These are phyloP conservation scores for Phoenicopterus ruber DNA, from an alignment of 2,113 vertebrate species.

Conservation along the genomic window DNA sequence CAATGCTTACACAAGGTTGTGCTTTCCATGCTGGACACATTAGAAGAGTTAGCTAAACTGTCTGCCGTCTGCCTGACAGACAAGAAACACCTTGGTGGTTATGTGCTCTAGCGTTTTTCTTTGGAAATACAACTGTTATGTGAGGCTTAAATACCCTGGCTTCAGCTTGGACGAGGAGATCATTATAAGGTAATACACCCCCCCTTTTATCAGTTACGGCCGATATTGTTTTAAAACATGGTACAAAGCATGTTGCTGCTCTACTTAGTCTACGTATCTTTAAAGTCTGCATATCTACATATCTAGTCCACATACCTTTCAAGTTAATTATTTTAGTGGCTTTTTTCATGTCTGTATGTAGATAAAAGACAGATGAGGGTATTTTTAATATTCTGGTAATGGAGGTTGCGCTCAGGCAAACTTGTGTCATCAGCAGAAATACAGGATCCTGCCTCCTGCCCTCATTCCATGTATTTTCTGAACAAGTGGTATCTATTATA, in stretches of 20 bases:
- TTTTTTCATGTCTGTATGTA: neutral
- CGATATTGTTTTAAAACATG: fast-evolving
- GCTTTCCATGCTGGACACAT: neutral
- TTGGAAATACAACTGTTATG: neutral
- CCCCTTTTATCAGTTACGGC: neutral
- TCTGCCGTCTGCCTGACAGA: neutral
- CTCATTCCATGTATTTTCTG: neutral
- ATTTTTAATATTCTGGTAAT: neutral
- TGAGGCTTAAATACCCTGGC: neutral
- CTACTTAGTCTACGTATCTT: neutral
- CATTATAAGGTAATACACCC: neutral
- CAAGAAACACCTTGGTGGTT: neutral
- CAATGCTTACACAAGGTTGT: neutral
- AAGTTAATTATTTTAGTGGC: neutral
- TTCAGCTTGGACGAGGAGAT: neutral
- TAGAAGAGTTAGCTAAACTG: neutral
- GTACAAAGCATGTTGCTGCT: neutral
- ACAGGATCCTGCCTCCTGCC: neutral
- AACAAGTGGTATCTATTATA: neutral
- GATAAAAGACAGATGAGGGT: neutral
- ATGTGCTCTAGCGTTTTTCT: neutral
- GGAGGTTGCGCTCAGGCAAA: neutral
- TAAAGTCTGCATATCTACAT: neutral
- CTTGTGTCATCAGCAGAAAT: neutral
- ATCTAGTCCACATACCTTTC: no score